Evolutionary conservation across 1,140 invertebrate genomes (phyloP), one percentile per base, ranked within the genome.

Genomic region (Megalonaias nervosa): DNA sequence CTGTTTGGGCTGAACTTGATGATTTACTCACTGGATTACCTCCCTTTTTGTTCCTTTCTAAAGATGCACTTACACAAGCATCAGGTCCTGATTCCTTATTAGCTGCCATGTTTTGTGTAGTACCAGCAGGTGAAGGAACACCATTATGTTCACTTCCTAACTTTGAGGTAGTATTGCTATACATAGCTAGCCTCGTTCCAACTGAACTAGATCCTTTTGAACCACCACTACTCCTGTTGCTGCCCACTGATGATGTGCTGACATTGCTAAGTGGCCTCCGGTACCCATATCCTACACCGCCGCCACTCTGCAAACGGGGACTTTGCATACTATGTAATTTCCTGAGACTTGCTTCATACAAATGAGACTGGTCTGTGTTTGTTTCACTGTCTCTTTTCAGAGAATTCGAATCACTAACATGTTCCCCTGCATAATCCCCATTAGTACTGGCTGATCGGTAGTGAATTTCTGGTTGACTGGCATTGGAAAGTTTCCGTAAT

Each of bases 361-460:
- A 71, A 81, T 86, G 85, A 4, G 89, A 89, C 59, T 88, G 87
- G 60, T 89, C 89, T 14, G 88, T 89, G 78, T 89, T 89, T 56
- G 87, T 89, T 81, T 89, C 87, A 38, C 83, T 86, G 82, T 89
- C 88, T 58, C 83, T 80, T 77, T 88, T 89, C 6, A 48, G 6
- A 31, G 78, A 82, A 82, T 56, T 74, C 55, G 64, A 79, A 70
- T 77, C 74, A 67, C 70, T 60, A 68, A 80, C 82, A 58, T 85
- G 81, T 77, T 80, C 84, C n/a, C 82, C 81, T 19, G 84, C 74
- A 75, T 87, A 84, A 72, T 84, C 83, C 15, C 78, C 75, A 59
- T 75, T 81, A 13, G 81, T 78, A 75, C 85, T 85, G 26, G 87
- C 85, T 56, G 81, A 79, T 61, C 84, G 74, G 60, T 86, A 87